Evolutionary conservation across 1,140 invertebrate species (phyloP), one percentile per base, ranked within the genome.

Genomic region (Anastrepha ludens): DNA sequence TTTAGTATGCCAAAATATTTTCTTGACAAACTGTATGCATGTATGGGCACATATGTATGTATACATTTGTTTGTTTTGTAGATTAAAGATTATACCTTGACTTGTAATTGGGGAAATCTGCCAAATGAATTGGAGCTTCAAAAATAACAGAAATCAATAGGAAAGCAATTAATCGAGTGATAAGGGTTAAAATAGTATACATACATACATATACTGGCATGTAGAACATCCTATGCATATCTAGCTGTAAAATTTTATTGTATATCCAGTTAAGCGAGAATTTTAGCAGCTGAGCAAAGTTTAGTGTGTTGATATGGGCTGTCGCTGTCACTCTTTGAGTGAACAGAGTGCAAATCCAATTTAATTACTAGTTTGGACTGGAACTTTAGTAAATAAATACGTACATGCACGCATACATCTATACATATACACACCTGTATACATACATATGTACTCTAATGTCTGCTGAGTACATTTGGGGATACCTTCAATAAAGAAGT

Each of bases 51-150:
- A 55, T 55, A 55, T 55, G 29, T 62, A 62, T 17, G 5, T 17
- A 17, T 62, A 62, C 5, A 39, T 41, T 39, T 41, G 41, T 70
- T 3, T 41, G 13, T 41, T 44, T 70, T 70, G 39, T 17, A 70
- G 50, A 6, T 70, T 70, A 70, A 29, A 44, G 67, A 44, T 70
- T 70, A 5, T 70, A 11, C 8, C 67, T 6, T 44, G n/a, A 29
- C 41, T 44, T 39, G n/a, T 39, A 74, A 13, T 74, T 74, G 67
- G 67, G 67, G 41, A 74, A 74, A 74, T 74, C 67, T 74, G 67
- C 39, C 67, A 74, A 47, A 74, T 74, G 67, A 41, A 74, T 74
- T 74, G 13, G 67, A n/a, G 17, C 67, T 5, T 4, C 13, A 44
- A 74, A 74, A 44, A 44, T 44, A 17, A 74, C 15, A n/a, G 13